Percentiles rank a stretch among this genome's conserved stretches.
Evolutionary conservation across 2,888 invertebrate species (phyloP).

Genomic region (Actias luna): DNA sequence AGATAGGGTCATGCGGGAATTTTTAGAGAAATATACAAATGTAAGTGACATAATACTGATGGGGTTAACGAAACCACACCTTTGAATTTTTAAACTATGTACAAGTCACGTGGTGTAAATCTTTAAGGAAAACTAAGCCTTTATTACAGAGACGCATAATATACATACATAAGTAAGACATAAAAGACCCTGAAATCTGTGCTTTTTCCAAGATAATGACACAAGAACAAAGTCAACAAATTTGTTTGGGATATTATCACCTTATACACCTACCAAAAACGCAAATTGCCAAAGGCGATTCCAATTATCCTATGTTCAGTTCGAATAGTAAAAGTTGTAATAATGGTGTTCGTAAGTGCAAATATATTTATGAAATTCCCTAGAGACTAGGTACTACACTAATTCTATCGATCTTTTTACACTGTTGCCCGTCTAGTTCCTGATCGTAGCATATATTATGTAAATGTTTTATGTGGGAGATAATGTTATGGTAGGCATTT

Average conservation of each 20-base stretch:
- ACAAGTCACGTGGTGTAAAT: too few species aligned
- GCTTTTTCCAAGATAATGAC: background rate
- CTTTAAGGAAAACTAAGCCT: too few species aligned
- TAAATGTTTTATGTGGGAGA: conserved; percentile 20
- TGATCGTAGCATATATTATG: conserved; percentile 40
- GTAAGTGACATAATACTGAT: too few species aligned
- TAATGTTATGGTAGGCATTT: background rate
- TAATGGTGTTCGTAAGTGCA: background rate
- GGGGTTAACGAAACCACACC: too few species aligned
- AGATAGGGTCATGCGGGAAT: too few species aligned
- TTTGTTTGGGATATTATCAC: background rate
- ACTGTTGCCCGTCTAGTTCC: conserved; percentile 43
- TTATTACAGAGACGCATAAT: too few species aligned
- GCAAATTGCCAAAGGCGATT: background rate
- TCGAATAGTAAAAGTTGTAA: background rate
- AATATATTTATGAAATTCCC: background rate
- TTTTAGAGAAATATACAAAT: too few species aligned
- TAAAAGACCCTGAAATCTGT: too few species aligned
- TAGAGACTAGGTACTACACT: conserved; percentile 15
- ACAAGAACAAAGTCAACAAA: background rate
- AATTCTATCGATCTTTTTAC: conserved; percentile 33
- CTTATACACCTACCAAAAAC: background rate
- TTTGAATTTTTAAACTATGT: too few species aligned
- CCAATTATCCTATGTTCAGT: background rate
- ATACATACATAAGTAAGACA: too few species aligned